Percentiles rank a stretch among this genome's conserved stretches.
phyloP scores from a whole-genome alignment of 2,888 invertebrate species.

The Polyommatus iphigenia region DNA sequence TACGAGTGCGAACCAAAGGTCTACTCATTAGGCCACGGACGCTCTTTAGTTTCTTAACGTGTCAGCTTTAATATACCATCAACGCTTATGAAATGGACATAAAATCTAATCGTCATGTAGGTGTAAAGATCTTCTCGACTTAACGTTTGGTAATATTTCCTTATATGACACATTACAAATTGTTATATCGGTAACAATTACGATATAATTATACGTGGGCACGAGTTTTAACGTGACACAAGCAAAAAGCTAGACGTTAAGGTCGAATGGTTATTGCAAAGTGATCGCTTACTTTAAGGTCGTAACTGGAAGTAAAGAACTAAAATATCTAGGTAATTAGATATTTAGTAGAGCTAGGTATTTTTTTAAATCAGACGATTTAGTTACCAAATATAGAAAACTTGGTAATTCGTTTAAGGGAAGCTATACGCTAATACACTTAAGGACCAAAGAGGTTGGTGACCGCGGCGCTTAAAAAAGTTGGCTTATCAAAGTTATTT shows the following conservation, averaged over 20 bases:
- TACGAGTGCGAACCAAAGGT: too few relatives aligned
- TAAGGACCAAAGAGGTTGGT: too few relatives aligned
- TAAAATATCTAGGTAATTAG: not conserved
- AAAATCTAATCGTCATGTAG: conserved; percentile 1
- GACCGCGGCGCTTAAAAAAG: too few relatives aligned
- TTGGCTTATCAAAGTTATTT: too few relatives aligned
- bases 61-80: too few relatives aligned
- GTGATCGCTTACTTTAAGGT: conserved; percentile 28
- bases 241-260: conserved; percentile 26
- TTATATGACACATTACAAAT: conserved; percentile 3
- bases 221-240: not conserved
- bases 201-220: conserved; percentile 23
- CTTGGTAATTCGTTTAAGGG: too few relatives aligned
- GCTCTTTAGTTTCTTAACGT: too few relatives aligned
- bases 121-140: not conserved
- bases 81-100: not conserved
- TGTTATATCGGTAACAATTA: conserved; percentile 11
- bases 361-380: not conserved
- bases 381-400: not conserved
- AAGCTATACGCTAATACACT: too few relatives aligned
- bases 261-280: conserved; percentile 27
- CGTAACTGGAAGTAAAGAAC: not conserved
- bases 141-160: conserved; percentile 14
- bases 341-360: not conserved
- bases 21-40: too few relatives aligned